These are phyloP conservation scores for Xyliphius kryptos DNA, from an alignment of 2,113 vertebrate species.

Conservation along the genomic window DNA sequence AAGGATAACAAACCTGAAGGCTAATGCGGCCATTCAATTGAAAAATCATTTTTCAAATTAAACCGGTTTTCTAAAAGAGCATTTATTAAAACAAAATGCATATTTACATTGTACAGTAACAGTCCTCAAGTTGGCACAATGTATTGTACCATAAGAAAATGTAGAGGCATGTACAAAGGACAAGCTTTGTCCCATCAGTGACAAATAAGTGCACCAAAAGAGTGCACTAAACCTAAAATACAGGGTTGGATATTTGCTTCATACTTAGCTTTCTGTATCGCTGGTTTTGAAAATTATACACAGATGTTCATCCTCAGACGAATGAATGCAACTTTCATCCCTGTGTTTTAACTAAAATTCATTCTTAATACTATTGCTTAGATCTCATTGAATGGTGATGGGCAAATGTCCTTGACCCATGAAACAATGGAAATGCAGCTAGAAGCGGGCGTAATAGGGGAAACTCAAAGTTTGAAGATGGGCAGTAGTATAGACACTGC, in stretches of 20 bases:
- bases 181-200: conserved; percentile 10
- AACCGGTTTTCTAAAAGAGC: conserved; percentile 42
- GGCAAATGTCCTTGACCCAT: conserved; percentile 4
- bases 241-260: conserved; percentile 4
- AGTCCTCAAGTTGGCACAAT: conserved; percentile 46
- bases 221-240: conserved; percentile 14
- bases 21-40: too few species aligned
- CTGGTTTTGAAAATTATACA: neutral
- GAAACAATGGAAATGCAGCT: neutral
- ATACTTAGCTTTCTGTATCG: conserved; percentile 1
- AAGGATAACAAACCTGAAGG: too few species aligned
- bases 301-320: too few species aligned
- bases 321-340: too few species aligned
- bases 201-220: conserved; percentile 11
- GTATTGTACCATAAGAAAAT: conserved; percentile 55
- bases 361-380: conserved; percentile 17
- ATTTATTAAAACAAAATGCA: conserved; percentile 71
- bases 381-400: conserved; percentile 16
- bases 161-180: conserved; percentile 38
- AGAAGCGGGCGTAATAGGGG: neutral
- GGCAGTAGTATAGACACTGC: conserved; percentile 10
- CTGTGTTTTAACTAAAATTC: neutral
- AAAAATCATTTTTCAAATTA: neutral
- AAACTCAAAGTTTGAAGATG: neutral
- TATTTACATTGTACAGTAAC: conserved; percentile 61